phyloP scores from a whole-genome alignment of 2,888 invertebrate genomes.

The Orthosia gracilis region DNA sequence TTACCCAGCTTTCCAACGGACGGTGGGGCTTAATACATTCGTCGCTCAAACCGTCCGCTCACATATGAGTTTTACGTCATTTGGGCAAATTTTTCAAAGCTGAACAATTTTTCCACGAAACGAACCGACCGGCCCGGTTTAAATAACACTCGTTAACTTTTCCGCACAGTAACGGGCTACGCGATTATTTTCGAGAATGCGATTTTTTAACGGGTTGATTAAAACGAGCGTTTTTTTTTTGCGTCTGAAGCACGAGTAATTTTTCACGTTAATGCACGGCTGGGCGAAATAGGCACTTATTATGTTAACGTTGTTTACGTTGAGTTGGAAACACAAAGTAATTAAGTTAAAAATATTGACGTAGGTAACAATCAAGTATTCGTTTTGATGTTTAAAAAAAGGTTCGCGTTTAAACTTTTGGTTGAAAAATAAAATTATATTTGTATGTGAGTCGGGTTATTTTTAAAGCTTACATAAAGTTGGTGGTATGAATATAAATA shows the following conservation, averaged over 20 bases:
- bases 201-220: conserved; percentile 86
- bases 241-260: conserved; percentile 72
- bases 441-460: conserved; percentile 19
- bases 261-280: conserved; percentile 77
- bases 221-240: conserved; percentile 72
- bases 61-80: conserved; percentile 88
- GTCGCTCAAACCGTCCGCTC: conserved; percentile 72
- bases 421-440: conserved; percentile 31
- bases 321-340: conserved; percentile 58
- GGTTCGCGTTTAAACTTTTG: neutral
- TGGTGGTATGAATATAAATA: conserved; percentile 23
- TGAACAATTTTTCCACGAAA: conserved; percentile 82
- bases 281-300: conserved; percentile 71
- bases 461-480: conserved; percentile 15
- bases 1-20: conserved; percentile 76
- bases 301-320: conserved; percentile 68
- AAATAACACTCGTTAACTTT: conserved; percentile 90
- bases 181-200: conserved; percentile 86
- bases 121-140: conserved; percentile 76
- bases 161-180: conserved; percentile 80
- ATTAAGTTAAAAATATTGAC: conserved; percentile 64
- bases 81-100: conserved; percentile 87
- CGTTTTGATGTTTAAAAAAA: conserved; percentile 43
- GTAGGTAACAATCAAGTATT: conserved; percentile 53
- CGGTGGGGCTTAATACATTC: conserved; percentile 75